These are phyloP conservation scores for Micromys minutus DNA, from an alignment of 2,113 vertebrate genomes.

Conservation along the genomic window DNA sequence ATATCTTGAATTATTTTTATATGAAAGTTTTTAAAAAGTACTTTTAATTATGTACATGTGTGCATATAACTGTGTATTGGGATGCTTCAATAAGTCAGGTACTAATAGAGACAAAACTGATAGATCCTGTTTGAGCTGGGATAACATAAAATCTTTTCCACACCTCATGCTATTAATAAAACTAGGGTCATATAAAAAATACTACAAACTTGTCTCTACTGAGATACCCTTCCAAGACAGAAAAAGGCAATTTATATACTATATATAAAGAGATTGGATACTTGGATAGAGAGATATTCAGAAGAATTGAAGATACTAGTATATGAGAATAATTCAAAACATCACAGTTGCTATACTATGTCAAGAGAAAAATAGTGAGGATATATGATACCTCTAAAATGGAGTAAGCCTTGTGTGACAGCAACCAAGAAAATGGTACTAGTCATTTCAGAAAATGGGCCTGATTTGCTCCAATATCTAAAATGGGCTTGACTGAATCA, in stretches of 20 bases:
- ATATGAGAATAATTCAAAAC: neutral
- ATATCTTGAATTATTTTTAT: too few relatives aligned
- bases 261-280: neutral
- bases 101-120: neutral
- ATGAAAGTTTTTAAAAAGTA: too few relatives aligned
- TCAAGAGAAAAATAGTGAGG: neutral
- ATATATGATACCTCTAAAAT: neutral
- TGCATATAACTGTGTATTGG: neutral
- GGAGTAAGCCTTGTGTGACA: neutral
- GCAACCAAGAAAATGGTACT: neutral
- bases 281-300: neutral
- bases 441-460: neutral
- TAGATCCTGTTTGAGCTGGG: neutral
- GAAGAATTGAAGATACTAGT: neutral
- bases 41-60: neutral
- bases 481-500: neutral
- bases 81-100: neutral
- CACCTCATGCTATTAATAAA: neutral
- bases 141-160: too few relatives aligned
- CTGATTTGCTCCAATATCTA: neutral
- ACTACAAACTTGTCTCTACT: neutral
- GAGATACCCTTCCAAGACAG: neutral
- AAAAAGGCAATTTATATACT: neutral
- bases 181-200: neutral
- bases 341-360: neutral